Evolutionary conservation across 2,113 vertebrate species (phyloP), one percentile per base, ranked within the genome.

Genomic region (Petrocephalus microphthalmus): DNA sequence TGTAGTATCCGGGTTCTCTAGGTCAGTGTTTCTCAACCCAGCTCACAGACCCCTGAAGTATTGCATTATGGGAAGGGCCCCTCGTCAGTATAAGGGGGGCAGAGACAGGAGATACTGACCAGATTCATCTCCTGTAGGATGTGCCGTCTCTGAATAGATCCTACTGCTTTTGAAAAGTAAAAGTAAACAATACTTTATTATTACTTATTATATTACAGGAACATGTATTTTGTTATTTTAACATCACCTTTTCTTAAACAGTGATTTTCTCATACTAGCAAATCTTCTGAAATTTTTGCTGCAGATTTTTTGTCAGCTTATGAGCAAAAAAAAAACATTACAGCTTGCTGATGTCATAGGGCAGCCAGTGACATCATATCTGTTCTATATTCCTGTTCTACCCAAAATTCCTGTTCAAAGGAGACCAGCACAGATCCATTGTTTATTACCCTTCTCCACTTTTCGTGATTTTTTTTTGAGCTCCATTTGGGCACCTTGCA

Each of bases 381-480:
- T 56, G 5, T 37, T n/a, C 84, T 19, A 37, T 54, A 20, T 29
- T 54, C 49, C 53, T 37, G 51, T 56, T 37, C 51, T 33, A 33
- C n/a, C 8, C 47, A 37, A 52, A 52, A 49, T 88, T 51, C 87
- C 47, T 64, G 87, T 90, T 82, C 67, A 82, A 88, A 83, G 53
- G 64, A 47, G 37, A 86, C 84, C 47, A 82, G 85, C 45, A 87
- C 78, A 85, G 49, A 88, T 56, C 91, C 51, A 33, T 49, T 84
- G 89, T 92, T 93, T 90, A 92, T 88, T 89, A 90, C 90, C 86
- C 29, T 67, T 90, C 92, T 94, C 90, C 87, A 57, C 71, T 92
- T 94, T 95, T 93, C 92, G 93, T 89, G 74, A 92, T 94, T 94
- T 90, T 91, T n/a, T n/a, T 87, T 81, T 89, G 87, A 88, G 88